Conservation (phyloP, 2,113 vertebrate genomes). For the Hydropotes inermis region DNA sequence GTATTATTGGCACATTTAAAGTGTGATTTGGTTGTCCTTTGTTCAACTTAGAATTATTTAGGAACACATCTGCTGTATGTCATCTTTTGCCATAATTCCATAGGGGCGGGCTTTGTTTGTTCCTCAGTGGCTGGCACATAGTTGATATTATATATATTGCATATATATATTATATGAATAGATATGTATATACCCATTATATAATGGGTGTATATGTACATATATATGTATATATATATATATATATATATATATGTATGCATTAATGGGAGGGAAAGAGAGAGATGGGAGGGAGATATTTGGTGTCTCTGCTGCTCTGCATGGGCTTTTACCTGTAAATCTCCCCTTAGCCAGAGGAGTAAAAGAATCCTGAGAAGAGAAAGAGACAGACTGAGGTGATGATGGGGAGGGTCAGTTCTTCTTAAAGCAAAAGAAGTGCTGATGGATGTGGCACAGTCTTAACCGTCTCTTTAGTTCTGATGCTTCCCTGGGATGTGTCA, state of each 20-base stretch:
- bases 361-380: constrained; percentile 7
- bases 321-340: background rate
- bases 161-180: background rate
- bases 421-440: background rate
- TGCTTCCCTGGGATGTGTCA: background rate
- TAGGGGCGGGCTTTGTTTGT: background rate
- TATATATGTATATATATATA: background rate
- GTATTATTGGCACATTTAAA: background rate
- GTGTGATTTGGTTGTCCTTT: background rate
- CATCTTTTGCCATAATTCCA: background rate
- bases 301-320: background rate
- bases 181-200: background rate
- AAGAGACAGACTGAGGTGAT: background rate
- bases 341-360: background rate
- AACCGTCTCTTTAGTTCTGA: constrained; percentile 24
- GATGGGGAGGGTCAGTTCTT: background rate
- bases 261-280: background rate
- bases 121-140: background rate
- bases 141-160: background rate
- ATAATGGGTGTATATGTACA: too few species aligned
- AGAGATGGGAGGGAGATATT: rapidly evolving
- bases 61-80: background rate
- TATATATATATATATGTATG: background rate
- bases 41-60: background rate
- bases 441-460: background rate